Percentiles rank a stretch among this genome's conserved stretches.
Conservation (phyloP, 2,888 invertebrate species). For the Agrilus cyanescens region DNA sequence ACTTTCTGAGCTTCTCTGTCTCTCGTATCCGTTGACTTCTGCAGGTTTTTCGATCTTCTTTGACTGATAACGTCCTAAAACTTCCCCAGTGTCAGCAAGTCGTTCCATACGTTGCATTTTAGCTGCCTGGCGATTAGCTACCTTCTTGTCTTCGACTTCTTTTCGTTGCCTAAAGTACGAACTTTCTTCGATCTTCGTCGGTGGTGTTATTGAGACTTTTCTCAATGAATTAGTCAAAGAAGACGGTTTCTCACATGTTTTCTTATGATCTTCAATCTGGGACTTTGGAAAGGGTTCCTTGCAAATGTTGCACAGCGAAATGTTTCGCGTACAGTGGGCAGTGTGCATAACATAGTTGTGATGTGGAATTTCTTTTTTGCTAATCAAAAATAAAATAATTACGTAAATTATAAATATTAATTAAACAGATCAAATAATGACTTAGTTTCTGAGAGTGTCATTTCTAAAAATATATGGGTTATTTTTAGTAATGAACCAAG, state of each 20-base stretch:
- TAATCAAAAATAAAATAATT: constrained; percentile 28
- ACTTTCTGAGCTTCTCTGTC: background rate
- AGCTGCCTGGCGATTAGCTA: constrained; percentile 11
- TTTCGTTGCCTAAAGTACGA: constrained; percentile 24
- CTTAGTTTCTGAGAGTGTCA: no score
- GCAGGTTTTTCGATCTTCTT: no score
- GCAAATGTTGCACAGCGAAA: constrained; percentile 52
- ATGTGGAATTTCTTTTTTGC: constrained; percentile 56
- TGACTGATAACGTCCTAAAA: background rate
- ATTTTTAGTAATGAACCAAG: no score
- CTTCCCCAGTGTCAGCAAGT: constrained; percentile 5
- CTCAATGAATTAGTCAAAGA: constrained; percentile 28
- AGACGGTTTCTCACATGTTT: constrained; percentile 34
- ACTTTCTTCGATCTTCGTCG: constrained; percentile 22
- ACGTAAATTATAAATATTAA: no score
- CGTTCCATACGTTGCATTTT: constrained; percentile 12
- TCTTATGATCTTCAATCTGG: constrained; percentile 46
- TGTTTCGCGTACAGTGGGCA: constrained; percentile 57
- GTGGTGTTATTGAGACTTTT: constrained; percentile 12
- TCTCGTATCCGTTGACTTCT: background rate
- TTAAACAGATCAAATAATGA: no score
- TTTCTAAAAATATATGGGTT: constrained; percentile 1
- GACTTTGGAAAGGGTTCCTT: constrained; percentile 51
- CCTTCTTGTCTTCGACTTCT: constrained; percentile 25
- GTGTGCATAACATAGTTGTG: constrained; percentile 58